Evolutionary conservation across 2,113 vertebrate species (phyloP).

Genomic region (Hydrochoerus hydrochaeris): DNA sequence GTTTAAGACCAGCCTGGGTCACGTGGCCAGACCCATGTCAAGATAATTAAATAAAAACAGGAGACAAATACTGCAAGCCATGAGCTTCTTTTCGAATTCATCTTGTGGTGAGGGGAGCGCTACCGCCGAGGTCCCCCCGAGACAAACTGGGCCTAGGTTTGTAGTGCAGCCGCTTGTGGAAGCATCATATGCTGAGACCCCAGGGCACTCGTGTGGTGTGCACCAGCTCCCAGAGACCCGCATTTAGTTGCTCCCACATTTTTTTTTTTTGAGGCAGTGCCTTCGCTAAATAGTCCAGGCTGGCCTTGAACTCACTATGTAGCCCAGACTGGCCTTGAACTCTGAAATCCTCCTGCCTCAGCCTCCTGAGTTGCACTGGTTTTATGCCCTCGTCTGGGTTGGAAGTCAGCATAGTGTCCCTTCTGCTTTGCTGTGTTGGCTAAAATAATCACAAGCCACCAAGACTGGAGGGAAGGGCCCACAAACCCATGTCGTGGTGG

Average conservation of each 20-base stretch:
- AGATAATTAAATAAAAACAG: not conserved
- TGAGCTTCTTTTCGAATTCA: too few relatives aligned
- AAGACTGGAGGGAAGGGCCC: not conserved
- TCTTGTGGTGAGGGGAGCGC: accelerated
- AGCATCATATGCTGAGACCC: not conserved
- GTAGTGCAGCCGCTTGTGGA: accelerated
- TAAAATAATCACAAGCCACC: not conserved
- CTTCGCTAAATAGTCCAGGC: not conserved
- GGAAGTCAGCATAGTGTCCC: not conserved
- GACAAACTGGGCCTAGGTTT: not conserved
- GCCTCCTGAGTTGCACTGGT: not conserved
- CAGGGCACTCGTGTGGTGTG: too few relatives aligned
- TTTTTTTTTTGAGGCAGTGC: not conserved
- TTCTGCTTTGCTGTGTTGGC: not conserved
- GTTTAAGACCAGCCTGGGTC: not conserved
- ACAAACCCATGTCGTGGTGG: not conserved
- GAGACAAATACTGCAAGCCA: not conserved
- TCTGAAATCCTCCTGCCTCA: not conserved
- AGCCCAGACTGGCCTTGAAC: not conserved
- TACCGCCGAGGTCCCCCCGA: not conserved
- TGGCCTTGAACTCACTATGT: too few relatives aligned
- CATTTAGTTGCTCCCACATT: too few relatives aligned
- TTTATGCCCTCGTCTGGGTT: too few relatives aligned
- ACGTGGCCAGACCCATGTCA: not conserved
- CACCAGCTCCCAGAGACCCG: not conserved